Base-by-base conservation (phyloP, 2,113 vertebrate genomes). In the Aepyceros melampus region DNA sequence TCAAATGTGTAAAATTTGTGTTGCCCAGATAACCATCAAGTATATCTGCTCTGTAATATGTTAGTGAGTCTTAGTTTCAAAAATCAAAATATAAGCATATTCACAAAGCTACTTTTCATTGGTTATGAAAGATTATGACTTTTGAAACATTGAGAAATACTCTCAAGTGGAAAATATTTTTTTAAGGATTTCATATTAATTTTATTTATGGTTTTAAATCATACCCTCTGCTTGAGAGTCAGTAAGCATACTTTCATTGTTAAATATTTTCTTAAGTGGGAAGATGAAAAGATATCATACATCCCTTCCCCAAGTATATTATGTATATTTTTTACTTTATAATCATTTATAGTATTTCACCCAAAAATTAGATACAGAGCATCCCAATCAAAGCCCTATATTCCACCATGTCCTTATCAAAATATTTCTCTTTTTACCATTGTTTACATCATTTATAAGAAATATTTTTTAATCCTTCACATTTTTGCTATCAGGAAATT, bases 181-280 rank as follows among this genome's bases (percentile, higher is more conserved):
- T 58, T 16, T 76, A 92, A 83, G n/a, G 3, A 55, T 84, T 95
- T 1, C 33, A 95, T 90, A 47, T 92, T 79, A 51, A 4, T 92
- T 58, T 81, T 91, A 92, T 87, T 89, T 76, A n/a, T 74, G 2
- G 95, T 62, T 93, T 97, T 94, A 96, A 94, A 89, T 81, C 56
- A 64, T 98, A 94, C 76, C 25, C 29, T 47, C 29, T 95, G 55
- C 15, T 88, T 87, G n/a, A 43, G 2, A 64, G 17, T 86, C 53
- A 94, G 6, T 31, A 95, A 93, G 74, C 16, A 51, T 33, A 92
- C 40, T 78, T 85, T 40, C 27, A 78, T 51, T 87, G 62, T 92
- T 87, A 49, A 62, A 81, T 23, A 87, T n/a, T n/a, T 89, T 79
- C 81, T 85, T 8, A 49, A 93, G 87, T 47, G 56, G 33, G 45